Conservation (phyloP, 2,113 vertebrate species). For the Paraplagusia blochii region DNA sequence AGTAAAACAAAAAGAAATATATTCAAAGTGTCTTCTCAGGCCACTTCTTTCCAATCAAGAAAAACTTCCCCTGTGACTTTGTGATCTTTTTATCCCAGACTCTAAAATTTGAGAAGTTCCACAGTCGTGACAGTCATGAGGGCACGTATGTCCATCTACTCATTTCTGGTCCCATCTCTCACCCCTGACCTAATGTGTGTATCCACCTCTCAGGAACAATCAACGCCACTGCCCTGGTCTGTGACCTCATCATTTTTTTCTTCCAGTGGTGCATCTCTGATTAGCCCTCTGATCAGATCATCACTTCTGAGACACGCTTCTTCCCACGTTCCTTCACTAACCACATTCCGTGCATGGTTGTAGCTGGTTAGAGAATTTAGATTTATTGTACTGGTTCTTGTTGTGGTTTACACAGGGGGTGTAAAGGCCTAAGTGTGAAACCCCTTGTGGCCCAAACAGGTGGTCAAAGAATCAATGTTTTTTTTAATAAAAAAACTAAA, state of each 20-base stretch:
- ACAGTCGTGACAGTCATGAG: slow-evolving; percentile 21
- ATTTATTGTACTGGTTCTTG: slow-evolving; percentile 9
- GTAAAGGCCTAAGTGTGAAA: neutral
- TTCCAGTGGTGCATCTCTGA: neutral
- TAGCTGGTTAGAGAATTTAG: slow-evolving; percentile 11
- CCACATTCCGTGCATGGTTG: slow-evolving; percentile 2
- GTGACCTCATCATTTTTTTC: slow-evolving; percentile 24
- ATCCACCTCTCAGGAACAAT: slow-evolving; percentile 22
- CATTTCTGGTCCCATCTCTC: neutral
- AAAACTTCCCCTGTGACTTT: slow-evolving; percentile 10
- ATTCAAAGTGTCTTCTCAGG: too few relatives aligned
- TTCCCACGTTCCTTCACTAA: slow-evolving; percentile 23
- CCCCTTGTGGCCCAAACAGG: neutral
- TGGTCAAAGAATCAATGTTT: neutral
- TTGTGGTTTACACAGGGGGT: neutral
- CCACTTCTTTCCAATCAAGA: too few relatives aligned
- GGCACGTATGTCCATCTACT: neutral
- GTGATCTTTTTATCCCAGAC: slow-evolving; percentile 31
- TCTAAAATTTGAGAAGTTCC: slow-evolving; percentile 35
- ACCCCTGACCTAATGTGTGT: slow-evolving; percentile 1
- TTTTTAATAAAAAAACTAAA: neutral
- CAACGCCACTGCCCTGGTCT: slow-evolving; percentile 7
- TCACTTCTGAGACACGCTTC: slow-evolving; percentile 22
- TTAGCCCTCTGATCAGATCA: slow-evolving; percentile 38
- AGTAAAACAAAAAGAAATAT: too few relatives aligned